phyloP scores from a whole-genome alignment of 2,797 vertebrate genomes.

The Fratercula arctica region DNA sequence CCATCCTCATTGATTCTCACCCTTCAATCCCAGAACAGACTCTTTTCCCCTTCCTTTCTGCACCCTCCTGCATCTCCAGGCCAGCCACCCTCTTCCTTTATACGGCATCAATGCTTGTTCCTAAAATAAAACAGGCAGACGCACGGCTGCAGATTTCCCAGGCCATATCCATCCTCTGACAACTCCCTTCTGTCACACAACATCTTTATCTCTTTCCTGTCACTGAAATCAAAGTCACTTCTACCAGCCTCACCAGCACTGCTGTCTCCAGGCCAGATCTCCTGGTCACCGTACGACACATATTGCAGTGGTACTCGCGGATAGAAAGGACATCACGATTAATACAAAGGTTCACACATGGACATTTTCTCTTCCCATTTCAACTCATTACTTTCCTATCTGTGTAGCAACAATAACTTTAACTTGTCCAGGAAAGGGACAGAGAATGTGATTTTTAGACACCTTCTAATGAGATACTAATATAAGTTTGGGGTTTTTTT shows the following conservation, averaged over 20 bases:
- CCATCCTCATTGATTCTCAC: rapidly evolving
- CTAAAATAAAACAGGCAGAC: neutral
- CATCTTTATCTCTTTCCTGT: neutral
- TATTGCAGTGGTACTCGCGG: neutral
- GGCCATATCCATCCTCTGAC: neutral
- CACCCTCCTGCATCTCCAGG: neutral
- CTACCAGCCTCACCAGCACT: neutral
- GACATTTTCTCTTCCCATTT: neutral
- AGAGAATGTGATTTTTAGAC: neutral
- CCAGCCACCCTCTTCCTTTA: neutral
- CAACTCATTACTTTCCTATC: neutral
- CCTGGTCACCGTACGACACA: neutral
- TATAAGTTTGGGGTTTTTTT: no score
- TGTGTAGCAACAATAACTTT: neutral
- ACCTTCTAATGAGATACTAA: neutral
- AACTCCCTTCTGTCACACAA: neutral
- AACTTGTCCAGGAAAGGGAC: neutral
- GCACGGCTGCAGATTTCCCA: neutral
- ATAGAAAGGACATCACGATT: neutral
- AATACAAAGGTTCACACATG: neutral
- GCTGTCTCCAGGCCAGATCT: no score
- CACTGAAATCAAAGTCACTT: neutral
- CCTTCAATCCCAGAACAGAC: neutral
- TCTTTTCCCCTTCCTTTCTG: neutral
- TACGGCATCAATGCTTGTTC: neutral